phyloP scores from a whole-genome alignment of 2,113 vertebrate species.

The Eretmochelys imbricata region DNA sequence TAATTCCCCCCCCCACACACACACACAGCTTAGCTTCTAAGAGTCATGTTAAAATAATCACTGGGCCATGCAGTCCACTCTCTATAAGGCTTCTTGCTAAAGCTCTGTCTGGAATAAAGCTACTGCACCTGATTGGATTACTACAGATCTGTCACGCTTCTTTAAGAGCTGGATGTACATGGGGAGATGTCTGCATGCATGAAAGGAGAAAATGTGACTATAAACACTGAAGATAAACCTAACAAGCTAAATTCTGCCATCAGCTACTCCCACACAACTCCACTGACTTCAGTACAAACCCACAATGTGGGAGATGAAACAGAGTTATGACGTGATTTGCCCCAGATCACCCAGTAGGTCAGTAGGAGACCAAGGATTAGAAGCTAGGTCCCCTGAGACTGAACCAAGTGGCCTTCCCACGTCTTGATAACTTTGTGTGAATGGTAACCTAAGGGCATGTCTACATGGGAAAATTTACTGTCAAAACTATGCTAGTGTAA shows the following conservation, averaged over 20 bases:
- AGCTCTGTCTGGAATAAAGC: background rate
- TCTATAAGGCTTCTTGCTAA: background rate
- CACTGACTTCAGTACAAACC: background rate
- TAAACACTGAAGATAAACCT: background rate
- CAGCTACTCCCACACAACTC: background rate
- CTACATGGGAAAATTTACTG: background rate
- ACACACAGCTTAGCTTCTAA: no score
- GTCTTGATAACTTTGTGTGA: background rate
- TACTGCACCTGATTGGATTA: background rate
- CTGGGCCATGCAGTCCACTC: background rate
- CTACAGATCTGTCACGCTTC: background rate
- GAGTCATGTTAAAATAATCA: background rate
- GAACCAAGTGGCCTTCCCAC: background rate
- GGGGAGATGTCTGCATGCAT: background rate
- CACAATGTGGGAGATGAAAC: background rate
- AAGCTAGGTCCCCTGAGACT: fast-evolving
- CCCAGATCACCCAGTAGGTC: background rate
- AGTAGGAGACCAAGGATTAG: background rate
- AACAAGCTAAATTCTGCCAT: background rate
- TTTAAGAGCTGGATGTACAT: background rate
- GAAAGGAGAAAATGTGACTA: no score
- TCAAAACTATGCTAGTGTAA: background rate
- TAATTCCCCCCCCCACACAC: no score
- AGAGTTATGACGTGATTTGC: background rate
- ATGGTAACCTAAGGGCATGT: background rate